phyloP scores from a whole-genome alignment of 2,888 invertebrate genomes.

The Quadroppia sp. region DNA sequence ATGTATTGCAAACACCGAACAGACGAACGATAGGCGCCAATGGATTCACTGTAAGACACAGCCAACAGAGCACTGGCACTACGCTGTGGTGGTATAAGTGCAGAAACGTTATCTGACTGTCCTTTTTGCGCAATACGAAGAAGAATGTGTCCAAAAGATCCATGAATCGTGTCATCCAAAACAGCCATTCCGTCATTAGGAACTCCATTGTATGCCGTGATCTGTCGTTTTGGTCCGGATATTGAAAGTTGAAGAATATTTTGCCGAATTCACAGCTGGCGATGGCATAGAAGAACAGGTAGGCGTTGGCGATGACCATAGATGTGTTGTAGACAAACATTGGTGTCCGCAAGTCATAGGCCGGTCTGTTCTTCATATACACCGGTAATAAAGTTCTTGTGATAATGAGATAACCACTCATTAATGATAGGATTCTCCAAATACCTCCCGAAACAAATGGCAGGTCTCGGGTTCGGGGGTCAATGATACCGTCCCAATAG shows the following conservation, averaged over 20 bases:
- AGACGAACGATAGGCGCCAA: not conserved
- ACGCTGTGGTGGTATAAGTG: slow-evolving; percentile 47
- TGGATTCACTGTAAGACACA: slow-evolving; percentile 12
- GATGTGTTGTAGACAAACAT: slow-evolving; percentile 36
- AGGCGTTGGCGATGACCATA: slow-evolving; percentile 17
- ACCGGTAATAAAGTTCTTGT: slow-evolving; percentile 11
- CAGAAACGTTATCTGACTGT: slow-evolving; percentile 44
- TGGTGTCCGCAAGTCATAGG: not conserved
- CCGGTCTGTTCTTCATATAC: not conserved
- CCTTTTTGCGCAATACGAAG: slow-evolving; percentile 47
- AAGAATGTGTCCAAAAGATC: slow-evolving; percentile 42
- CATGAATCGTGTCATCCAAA: slow-evolving; percentile 26
- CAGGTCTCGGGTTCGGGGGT: slow-evolving; percentile 35
- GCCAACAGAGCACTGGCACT: slow-evolving; percentile 40
- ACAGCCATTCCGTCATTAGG: not conserved
- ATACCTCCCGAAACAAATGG: slow-evolving; percentile 38
- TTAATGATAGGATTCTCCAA: slow-evolving; percentile 28
- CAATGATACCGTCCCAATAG: slow-evolving; percentile 37
- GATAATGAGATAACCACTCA: not conserved
- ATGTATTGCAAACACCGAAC: not conserved
- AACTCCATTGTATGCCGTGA: not conserved
- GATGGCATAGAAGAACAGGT: not conserved
- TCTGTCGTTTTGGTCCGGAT: slow-evolving; percentile 11
- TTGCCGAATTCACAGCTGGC: slow-evolving; percentile 2
- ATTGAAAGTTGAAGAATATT: slow-evolving; percentile 9